Evolutionary conservation across 1,140 invertebrate species (phyloP).

Genomic region (Drosophila hydei): DNA sequence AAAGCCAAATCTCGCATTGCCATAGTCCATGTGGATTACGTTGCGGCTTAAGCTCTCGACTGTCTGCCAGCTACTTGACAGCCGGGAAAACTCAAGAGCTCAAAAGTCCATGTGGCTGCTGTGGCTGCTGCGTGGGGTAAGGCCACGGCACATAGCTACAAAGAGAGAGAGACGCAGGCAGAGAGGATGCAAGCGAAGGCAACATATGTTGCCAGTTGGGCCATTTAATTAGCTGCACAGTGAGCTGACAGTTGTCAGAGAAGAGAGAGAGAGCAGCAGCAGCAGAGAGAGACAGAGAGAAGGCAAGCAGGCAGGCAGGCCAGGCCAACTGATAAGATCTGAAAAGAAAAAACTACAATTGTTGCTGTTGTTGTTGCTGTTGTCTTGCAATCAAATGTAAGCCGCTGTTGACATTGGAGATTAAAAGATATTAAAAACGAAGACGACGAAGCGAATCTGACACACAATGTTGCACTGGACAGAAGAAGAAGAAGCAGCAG

Average conservation of each 20-base stretch:
- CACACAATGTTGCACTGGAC: constrained; percentile 37
- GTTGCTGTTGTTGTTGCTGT: constrained; percentile 42
- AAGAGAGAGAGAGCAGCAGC: constrained; percentile 14
- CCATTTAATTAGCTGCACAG: constrained; percentile 79
- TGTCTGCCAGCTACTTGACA: constrained; percentile 48
- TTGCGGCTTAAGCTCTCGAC: constrained; percentile 41
- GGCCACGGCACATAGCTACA: background rate
- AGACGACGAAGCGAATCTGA: constrained; percentile 65
- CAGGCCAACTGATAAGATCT: constrained; percentile 68
- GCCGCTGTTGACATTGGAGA: constrained; percentile 81
- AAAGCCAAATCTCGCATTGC: constrained; percentile 13
- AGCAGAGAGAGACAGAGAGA: constrained; percentile 26
- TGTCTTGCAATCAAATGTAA: constrained; percentile 82
- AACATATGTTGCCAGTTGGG: constrained; percentile 80
- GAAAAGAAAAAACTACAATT: constrained; percentile 50
- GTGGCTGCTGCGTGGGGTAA: constrained; percentile 44
- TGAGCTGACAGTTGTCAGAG: constrained; percentile 60
- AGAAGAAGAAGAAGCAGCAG: constrained; percentile 8
- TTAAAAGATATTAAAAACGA: constrained; percentile 83
- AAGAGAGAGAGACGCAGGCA: background rate
- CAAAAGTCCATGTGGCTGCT: constrained; percentile 32
- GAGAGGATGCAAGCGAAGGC: constrained; percentile 17
- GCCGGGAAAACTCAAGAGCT: constrained; percentile 48
- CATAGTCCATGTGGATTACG: constrained; percentile 36
- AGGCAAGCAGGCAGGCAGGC: constrained; percentile 15